Evolutionary conservation across 2,888 invertebrate genomes (phyloP), one percentile per base, ranked within the genome.

Genomic region (Abrostola triplasia): DNA sequence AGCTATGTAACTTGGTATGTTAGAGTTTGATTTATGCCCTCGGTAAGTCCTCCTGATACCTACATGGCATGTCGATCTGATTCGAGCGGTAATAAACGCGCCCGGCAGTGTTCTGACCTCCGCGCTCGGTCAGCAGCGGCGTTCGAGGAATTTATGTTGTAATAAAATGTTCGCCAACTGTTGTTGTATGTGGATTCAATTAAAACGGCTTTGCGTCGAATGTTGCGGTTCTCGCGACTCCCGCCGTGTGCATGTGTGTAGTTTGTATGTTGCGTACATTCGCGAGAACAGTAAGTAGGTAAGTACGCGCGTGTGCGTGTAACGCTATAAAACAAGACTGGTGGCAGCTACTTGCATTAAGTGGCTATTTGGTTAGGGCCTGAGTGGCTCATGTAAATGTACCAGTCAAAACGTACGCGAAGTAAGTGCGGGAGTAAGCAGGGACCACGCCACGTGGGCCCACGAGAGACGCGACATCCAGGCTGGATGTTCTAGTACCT

Each of bases 271-370:
- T 60, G 37, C n/a, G n/a, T 4, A 36, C 7, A 5, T 11, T 6
- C 6, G 49, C 5, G 24, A 24, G 24, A 36, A 9, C 35, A 11
- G 36, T 49, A 58, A 5, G 40, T 11, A 11, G 40, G 6, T n/a
- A 12, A 10, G 11, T 36, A 9, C 8, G 35, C 7, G n/a, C 41
- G 42, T 36, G 59, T 64, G 59, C 40, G 58, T 48, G 40, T 10
- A 47, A 35, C 37, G 51, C 56, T 49, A 60, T 67, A 58, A 60
- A 70, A 53, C 58, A 63, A 58, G 35, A 57, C 54, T 51, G 51
- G n/a, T 36, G 50, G 67, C 67, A 59, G 57, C 63, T 70, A 64
- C 67, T 73, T 63, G 64, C 59, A 59, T 67, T 73, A 76, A 76
- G 70, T 73, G 70, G 63, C 70, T 59, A 70, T 72, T 73, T 53